Evolutionary conservation across 2,113 vertebrate species (phyloP), one percentile per base, ranked within the genome.

Genomic region (Ctenodactylus gundi): DNA sequence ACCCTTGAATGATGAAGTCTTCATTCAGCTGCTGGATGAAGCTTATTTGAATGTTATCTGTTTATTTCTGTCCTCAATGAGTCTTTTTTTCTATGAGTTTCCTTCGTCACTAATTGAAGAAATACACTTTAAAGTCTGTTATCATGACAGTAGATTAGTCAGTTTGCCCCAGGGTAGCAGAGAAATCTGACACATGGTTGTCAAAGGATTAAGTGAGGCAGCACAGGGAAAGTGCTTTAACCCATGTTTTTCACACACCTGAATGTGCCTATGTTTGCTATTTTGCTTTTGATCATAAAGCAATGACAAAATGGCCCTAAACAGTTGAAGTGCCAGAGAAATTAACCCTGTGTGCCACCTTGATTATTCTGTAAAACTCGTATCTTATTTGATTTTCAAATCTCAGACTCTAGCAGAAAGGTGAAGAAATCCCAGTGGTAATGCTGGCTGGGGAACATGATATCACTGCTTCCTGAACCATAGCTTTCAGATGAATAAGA

Each of bases 401-500:
- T 78, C 14, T 31, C 14, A 86, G 41, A 77, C 65, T 70, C 27
- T 11, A n/a, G 0, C 65, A 23, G 51, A 46, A 49, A 27, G 10
- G 18, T 36, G 73, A 83, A 82, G 67, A 46, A 46, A 85, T 67
- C 29, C 9, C 23, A 67, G 55, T 13, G 36, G 12, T 84, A 81
- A 49, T 25, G 11, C 10, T 93, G 34, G 20, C 23, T 89, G 27
- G 72, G 83, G 55, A 58, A 77, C 46, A 73, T 23, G 4, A 9
- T 53, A 80, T 57, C 25, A 57, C 23, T 31, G 25, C 34, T 58
- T 25, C 44, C 9, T 36, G 67, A 93, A 88, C 44, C 17, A 68
- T 89, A 82, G 78, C 29, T 76, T 85, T 91, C 90, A 60, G 77
- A 70, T 36, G 80, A 83, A 36, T 27, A 65, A 60, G n/a, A 72